phyloP scores from a whole-genome alignment of 1,140 invertebrate species.

The Manduca sexta region DNA sequence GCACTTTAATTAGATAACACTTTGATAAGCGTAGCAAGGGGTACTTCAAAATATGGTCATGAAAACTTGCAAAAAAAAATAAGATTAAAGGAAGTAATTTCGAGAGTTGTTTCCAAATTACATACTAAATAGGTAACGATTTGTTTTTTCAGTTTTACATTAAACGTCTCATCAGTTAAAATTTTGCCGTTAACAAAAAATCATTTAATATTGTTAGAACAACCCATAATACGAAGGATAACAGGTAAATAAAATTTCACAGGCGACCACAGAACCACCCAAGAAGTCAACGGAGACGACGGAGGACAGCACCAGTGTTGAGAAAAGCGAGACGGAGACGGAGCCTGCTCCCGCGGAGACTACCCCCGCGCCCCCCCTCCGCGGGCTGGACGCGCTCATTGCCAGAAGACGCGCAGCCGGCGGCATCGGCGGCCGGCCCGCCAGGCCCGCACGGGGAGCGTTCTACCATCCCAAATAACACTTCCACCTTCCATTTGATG shows the following conservation, averaged over 20 bases:
- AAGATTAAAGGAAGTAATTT: too few species aligned
- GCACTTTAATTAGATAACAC: too few species aligned
- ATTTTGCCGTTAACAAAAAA: too few species aligned
- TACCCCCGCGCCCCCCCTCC: conserved; percentile 48
- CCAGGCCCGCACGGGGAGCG: conserved; percentile 33
- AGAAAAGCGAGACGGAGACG: conserved; percentile 47
- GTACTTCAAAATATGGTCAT: too few species aligned
- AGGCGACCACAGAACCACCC: conserved; percentile 56
- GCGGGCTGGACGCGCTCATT: conserved; percentile 53
- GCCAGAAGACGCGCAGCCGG: conserved; percentile 50
- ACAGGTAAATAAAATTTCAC: not conserved
- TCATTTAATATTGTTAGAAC: too few species aligned
- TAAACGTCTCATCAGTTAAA: too few species aligned
- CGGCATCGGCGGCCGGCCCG: conserved; percentile 37
- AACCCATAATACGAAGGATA: not conserved
- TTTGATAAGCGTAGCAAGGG: too few species aligned
- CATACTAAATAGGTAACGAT: too few species aligned
- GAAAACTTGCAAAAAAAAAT: too few species aligned
- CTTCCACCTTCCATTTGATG: not conserved
- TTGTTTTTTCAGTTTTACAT: too few species aligned
- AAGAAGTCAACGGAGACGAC: conserved; percentile 49
- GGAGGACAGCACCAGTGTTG: conserved; percentile 50
- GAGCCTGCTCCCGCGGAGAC: conserved; percentile 36
- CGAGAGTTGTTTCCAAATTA: too few species aligned
- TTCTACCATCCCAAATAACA: conserved; percentile 29